phyloP scores from a whole-genome alignment of 2,797 vertebrate genomes.

The Mergus octosetaceus region DNA sequence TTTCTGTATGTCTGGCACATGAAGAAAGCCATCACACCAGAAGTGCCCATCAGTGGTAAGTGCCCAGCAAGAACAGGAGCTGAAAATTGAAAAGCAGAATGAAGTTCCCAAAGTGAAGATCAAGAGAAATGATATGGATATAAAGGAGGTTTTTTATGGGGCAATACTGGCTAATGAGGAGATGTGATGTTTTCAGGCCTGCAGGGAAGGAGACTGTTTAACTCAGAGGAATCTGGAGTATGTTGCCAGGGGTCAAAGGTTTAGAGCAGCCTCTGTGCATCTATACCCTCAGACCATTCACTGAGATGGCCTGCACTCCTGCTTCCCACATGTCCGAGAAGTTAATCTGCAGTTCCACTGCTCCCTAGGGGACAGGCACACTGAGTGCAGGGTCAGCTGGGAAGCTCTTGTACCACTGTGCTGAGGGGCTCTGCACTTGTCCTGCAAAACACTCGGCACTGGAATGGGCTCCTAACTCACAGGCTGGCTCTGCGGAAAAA shows the following conservation, averaged over 20 bases:
- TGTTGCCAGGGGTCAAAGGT: slow-evolving; percentile 4
- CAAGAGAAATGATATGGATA: neutral
- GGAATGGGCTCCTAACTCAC: neutral
- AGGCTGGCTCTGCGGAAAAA: neutral
- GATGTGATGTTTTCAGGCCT: neutral
- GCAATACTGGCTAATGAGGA: neutral
- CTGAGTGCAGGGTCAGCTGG: neutral
- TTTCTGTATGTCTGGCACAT: neutral
- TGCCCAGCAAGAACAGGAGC: neutral
- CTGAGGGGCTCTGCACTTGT: neutral
- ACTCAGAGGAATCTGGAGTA: slow-evolving; percentile 16
- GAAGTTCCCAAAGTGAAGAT: neutral
- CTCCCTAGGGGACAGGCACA: neutral
- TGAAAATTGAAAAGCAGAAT: neutral
- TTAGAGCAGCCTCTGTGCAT: neutral
- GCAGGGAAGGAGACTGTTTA: neutral
- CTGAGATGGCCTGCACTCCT: rapidly evolving
- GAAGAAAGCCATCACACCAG: neutral
- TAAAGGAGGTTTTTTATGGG: neutral
- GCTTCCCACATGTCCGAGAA: neutral
- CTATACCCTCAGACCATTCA: neutral
- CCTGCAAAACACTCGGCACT: neutral
- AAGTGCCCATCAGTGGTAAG: neutral
- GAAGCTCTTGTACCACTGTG: neutral
- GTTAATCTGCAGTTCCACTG: neutral